Evolutionary conservation across 35 echinoderm and acorn worm species (phyloP).

Genomic region (Strongylocentrotus purpuratus): DNA sequence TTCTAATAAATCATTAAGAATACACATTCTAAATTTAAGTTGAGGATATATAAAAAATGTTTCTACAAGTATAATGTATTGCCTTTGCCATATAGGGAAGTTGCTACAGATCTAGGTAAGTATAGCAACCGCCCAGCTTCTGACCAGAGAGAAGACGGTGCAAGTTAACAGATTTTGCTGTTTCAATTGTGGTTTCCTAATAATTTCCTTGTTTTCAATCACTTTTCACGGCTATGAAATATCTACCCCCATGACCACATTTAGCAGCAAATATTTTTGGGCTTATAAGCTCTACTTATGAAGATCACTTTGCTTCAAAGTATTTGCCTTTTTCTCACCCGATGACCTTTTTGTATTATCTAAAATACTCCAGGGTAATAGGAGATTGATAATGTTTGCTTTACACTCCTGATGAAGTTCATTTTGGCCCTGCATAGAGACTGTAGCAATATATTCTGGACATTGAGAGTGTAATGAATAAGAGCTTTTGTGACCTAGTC

Average conservation of each 20-base stretch:
- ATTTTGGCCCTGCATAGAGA: neutral
- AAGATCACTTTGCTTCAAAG: conserved; percentile 7
- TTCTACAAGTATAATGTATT: neutral
- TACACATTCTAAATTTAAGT: neutral
- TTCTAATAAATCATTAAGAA: neutral
- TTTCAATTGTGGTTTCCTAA: conserved; percentile 22
- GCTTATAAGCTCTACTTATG: neutral
- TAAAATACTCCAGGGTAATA: neutral
- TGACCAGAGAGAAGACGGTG: neutral
- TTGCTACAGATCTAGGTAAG: neutral
- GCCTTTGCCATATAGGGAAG: neutral
- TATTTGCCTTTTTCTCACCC: neutral
- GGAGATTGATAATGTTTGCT: neutral
- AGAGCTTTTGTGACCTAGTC: neutral
- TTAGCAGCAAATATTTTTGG: conserved; percentile 11
- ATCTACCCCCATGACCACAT: conserved; percentile 12
- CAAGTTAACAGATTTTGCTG: neutral
- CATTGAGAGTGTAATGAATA: neutral
- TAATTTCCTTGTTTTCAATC: conserved; percentile 26
- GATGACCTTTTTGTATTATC: neutral
- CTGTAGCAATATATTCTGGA: neutral
- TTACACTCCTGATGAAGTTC: neutral
- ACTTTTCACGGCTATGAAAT: conserved; percentile 29
- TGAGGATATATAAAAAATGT: neutral
- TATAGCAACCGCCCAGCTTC: neutral